phyloP scores from a whole-genome alignment of 2,797 vertebrate genomes.

The Schizopygopsis pylzovi region DNA sequence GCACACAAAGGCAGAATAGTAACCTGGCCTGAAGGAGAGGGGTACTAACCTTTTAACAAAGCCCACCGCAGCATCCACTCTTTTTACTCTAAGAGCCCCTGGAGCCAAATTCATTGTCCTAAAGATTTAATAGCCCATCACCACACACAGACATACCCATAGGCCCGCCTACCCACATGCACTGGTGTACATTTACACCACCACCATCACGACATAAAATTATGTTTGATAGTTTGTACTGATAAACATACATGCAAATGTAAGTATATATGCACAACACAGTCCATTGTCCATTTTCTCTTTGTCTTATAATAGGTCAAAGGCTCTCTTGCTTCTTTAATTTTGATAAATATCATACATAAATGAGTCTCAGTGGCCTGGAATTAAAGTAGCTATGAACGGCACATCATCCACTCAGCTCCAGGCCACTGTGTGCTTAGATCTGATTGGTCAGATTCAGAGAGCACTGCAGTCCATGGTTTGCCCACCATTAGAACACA shows the following conservation, averaged over 20 bases:
- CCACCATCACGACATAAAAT: too few relatives aligned
- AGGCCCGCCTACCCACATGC: background rate
- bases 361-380: slow-evolving; percentile 61
- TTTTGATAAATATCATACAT: slow-evolving; percentile 47
- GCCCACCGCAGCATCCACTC: slow-evolving; percentile 45
- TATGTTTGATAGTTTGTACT: background rate
- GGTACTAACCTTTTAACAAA: slow-evolving; percentile 73
- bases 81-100: slow-evolving; percentile 46
- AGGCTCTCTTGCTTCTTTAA: slow-evolving; percentile 19
- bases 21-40: slow-evolving; percentile 71
- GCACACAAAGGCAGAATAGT: slow-evolving; percentile 74
- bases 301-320: slow-evolving; percentile 19
- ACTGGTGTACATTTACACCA: background rate
- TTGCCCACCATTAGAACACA: slow-evolving; percentile 36
- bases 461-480: slow-evolving; percentile 20
- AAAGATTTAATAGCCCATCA: slow-evolving; percentile 42
- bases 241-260: slow-evolving; percentile 19
- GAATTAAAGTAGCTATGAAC: slow-evolving; percentile 59
- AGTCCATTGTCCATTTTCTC: slow-evolving; percentile 16
- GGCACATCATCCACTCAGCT: slow-evolving; percentile 46
- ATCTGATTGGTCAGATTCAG: slow-evolving; percentile 52
- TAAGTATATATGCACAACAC: background rate
- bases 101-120: slow-evolving; percentile 53
- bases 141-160: background rate
- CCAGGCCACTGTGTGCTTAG: slow-evolving; percentile 21